phyloP scores from a whole-genome alignment of 92 coral and sea anemone genomes.

The Palythoa heliodiscus region DNA sequence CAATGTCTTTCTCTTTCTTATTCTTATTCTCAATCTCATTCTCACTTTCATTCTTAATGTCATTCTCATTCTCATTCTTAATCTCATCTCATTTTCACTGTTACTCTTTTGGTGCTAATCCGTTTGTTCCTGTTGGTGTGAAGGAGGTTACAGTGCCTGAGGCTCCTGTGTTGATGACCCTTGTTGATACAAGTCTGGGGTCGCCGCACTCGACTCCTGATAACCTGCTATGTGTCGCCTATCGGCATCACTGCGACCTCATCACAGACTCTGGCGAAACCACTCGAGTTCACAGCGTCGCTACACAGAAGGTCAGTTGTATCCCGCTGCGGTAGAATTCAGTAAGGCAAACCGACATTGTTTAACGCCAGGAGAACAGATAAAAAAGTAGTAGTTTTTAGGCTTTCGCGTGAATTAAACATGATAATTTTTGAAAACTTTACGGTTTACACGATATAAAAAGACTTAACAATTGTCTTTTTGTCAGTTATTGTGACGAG shows the following conservation, averaged over 20 bases:
- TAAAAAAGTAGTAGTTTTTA: no score
- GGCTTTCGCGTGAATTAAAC: no score
- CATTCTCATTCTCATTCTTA: not conserved
- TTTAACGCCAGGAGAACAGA: no score
- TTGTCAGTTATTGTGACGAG: no score
- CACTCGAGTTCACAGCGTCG: conserved; percentile 74
- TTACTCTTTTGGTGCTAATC: not conserved
- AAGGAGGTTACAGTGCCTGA: conserved; percentile 85
- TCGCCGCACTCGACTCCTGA: conserved; percentile 41
- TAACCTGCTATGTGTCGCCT: conserved; percentile 78
- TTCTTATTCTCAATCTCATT: no score
- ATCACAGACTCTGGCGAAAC: conserved; percentile 72
- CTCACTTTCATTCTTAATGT: no score
- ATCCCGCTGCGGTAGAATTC: not conserved
- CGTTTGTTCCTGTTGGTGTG: not conserved
- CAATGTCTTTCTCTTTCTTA: no score
- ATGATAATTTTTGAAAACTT: no score
- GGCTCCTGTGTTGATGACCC: conserved; percentile 80
- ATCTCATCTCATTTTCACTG: not conserved
- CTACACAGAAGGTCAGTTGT: conserved; percentile 66
- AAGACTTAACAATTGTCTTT: no score
- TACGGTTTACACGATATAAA: no score
- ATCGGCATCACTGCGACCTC: conserved; percentile 85
- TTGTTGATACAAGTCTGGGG: conserved; percentile 58
- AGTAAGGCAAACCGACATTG: not conserved